phyloP scores from a whole-genome alignment of 2,888 invertebrate genomes.

The Cyclophora punctaria region DNA sequence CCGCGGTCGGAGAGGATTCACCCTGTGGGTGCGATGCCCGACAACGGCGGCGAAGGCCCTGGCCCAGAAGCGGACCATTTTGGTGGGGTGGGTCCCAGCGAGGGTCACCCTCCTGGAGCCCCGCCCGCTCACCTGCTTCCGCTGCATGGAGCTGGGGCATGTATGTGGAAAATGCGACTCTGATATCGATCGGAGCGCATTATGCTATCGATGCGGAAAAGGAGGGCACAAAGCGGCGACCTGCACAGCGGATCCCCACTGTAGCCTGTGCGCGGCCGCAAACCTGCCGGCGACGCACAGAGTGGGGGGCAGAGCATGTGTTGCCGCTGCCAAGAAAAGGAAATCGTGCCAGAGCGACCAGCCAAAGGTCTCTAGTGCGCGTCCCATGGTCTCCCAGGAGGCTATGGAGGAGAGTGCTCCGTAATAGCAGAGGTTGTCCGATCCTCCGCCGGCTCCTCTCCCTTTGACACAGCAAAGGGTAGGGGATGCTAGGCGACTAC shows the following conservation, averaged over 20 bases:
- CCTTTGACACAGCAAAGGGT: too few relatives aligned
- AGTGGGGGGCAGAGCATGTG: too few relatives aligned
- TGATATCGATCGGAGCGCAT: neutral
- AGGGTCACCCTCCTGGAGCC: too few relatives aligned
- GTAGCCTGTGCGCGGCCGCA: neutral
- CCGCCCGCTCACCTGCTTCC: too few relatives aligned
- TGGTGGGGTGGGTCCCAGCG: neutral
- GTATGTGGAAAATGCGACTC: neutral
- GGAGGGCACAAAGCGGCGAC: neutral
- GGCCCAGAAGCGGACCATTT: neutral
- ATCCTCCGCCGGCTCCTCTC: neutral
- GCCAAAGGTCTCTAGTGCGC: neutral
- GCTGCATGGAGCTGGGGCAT: neutral
- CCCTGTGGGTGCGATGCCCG: neutral
- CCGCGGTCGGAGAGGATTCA: too few relatives aligned
- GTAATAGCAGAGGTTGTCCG: neutral
- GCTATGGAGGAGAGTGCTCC: neutral
- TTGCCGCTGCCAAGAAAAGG: too few relatives aligned
- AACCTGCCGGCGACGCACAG: neutral
- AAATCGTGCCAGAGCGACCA: neutral
- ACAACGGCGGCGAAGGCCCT: too few relatives aligned
- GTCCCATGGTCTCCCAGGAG: neutral
- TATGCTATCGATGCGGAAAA: constrained; percentile 5
- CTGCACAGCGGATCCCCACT: neutral
- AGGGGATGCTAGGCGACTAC: too few relatives aligned